Evolutionary conservation across 2,888 invertebrate genomes (phyloP).

Genomic region (Acronicta aceris): DNA sequence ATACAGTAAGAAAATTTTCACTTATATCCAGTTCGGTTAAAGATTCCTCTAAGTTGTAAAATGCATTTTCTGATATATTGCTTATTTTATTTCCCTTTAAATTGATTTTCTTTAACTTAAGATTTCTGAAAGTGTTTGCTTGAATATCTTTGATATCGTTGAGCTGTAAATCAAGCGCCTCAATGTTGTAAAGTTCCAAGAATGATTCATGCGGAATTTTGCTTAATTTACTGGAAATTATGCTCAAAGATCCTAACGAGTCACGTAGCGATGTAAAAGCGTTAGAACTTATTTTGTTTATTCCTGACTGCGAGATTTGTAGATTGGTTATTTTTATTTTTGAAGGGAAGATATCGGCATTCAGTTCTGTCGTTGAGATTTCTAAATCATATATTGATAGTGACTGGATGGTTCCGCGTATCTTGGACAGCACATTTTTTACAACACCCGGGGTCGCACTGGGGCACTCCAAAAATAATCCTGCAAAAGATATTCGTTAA

Average conservation of each 20-base stretch:
- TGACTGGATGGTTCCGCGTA: slow-evolving; percentile 93
- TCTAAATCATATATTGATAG: slow-evolving; percentile 97
- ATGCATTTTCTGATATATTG: slow-evolving; percentile 95
- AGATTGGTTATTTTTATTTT: slow-evolving; percentile 92
- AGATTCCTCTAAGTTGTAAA: slow-evolving; percentile 93
- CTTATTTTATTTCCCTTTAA: slow-evolving; percentile 95
- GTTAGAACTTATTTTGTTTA: slow-evolving; percentile 92
- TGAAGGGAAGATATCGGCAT: slow-evolving; percentile 93
- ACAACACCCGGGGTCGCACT: slow-evolving; percentile 94
- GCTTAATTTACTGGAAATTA: slow-evolving; percentile 93
- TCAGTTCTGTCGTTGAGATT: slow-evolving; percentile 93
- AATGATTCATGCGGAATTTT: slow-evolving; percentile 94
- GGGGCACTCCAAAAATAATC: slow-evolving; percentile 96
- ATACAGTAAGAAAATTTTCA: slow-evolving; percentile 95
- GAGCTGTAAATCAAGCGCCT: slow-evolving; percentile 94
- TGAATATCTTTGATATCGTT: slow-evolving; percentile 95
- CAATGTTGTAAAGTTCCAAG: slow-evolving; percentile 91
- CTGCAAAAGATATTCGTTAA: slow-evolving; percentile 75
- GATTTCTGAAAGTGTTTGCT: slow-evolving; percentile 95
- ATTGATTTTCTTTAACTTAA: slow-evolving; percentile 94
- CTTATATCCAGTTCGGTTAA: slow-evolving; percentile 95
- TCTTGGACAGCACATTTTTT: slow-evolving; percentile 92
- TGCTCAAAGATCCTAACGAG: slow-evolving; percentile 93
- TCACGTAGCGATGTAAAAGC: slow-evolving; percentile 91
- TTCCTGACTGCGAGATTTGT: slow-evolving; percentile 93